phyloP scores from a whole-genome alignment of 1,140 invertebrate genomes.

The Hestina assimilis region DNA sequence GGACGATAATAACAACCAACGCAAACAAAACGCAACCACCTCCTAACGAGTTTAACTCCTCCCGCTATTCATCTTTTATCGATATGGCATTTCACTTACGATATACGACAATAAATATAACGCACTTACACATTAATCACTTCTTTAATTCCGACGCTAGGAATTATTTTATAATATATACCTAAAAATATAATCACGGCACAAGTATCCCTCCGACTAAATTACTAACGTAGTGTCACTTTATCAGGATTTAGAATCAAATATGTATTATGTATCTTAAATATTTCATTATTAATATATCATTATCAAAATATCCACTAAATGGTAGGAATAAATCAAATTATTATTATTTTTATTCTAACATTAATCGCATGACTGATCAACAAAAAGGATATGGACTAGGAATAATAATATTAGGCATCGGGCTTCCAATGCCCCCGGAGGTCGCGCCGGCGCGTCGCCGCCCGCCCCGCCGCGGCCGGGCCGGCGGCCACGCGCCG shows the following conservation, averaged over 20 bases:
- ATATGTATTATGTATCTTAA: conserved; percentile 79
- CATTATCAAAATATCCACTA: conserved; percentile 79
- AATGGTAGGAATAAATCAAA: conserved; percentile 79
- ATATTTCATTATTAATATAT: conserved; percentile 79
- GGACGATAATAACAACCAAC: conserved; percentile 34
- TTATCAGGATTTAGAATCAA: conserved; percentile 79
- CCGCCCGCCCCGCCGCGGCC: conserved; percentile 11
- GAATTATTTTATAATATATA: conserved; percentile 79
- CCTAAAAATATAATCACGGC: conserved; percentile 79
- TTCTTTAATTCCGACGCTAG: conserved; percentile 78
- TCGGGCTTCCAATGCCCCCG: conserved; percentile 69
- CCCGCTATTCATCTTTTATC: conserved; percentile 77
- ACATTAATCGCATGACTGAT: conserved; percentile 78
- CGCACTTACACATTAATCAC: conserved; percentile 78
- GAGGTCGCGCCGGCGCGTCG: conserved; percentile 50
- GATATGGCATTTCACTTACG: conserved; percentile 78
- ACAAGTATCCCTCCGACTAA: conserved; percentile 79
- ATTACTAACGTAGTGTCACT: conserved; percentile 78
- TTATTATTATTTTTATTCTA: conserved; percentile 76
- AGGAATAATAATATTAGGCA: conserved; percentile 74
- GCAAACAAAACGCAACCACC: conserved; percentile 26
- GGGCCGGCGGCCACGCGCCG: conserved; percentile 27
- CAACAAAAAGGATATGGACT: conserved; percentile 78
- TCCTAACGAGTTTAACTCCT: conserved; percentile 73
- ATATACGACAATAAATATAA: conserved; percentile 79